Evolutionary conservation across 1,140 invertebrate genomes (phyloP).

Genomic region (Papilio polytes): DNA sequence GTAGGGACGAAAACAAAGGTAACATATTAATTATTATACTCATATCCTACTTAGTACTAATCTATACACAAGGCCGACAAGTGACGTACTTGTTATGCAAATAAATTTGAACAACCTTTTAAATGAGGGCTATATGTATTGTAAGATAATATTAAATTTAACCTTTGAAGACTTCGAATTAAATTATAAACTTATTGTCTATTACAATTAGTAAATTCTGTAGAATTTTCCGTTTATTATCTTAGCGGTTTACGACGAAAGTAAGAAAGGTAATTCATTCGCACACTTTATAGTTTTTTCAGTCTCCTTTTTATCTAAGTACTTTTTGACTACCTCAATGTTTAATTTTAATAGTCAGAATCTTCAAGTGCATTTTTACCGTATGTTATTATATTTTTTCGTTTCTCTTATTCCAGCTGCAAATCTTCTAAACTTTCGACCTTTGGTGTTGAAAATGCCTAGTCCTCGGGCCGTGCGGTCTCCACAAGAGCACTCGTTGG

Average conservation of each 20-base stretch:
- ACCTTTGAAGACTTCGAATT: conserved; percentile 25
- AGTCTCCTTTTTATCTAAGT: too few relatives aligned
- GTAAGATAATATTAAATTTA: conserved; percentile 28
- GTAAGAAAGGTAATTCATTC: neutral
- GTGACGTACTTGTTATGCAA: conserved; percentile 31
- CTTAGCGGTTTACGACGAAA: neutral
- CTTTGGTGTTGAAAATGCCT: conserved; percentile 68
- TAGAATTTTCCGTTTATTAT: neutral
- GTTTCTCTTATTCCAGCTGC: conserved; percentile 48
- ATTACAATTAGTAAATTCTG: neutral
- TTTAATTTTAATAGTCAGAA: too few relatives aligned
- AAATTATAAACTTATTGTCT: neutral
- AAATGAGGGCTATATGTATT: conserved; percentile 19
- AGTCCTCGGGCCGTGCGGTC: conserved; percentile 49
- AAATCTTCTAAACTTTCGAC: conserved; percentile 63
- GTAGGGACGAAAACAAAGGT: conserved; percentile 59
- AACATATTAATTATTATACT: conserved; percentile 37
- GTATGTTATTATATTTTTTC: neutral
- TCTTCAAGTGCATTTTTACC: too few relatives aligned
- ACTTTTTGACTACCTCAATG: too few relatives aligned
- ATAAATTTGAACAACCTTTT: conserved; percentile 34
- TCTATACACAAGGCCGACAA: conserved; percentile 18
- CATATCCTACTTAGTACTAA: conserved; percentile 30
- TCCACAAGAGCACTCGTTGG: conserved; percentile 49
- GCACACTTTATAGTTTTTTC: too few relatives aligned